A percentile compares a stretch with the other conserved stretches of the same genome.
These are phyloP conservation scores for Mayetiola destructor DNA, from an alignment of 2,888 invertebrate genomes.

Conservation along the genomic window DNA sequence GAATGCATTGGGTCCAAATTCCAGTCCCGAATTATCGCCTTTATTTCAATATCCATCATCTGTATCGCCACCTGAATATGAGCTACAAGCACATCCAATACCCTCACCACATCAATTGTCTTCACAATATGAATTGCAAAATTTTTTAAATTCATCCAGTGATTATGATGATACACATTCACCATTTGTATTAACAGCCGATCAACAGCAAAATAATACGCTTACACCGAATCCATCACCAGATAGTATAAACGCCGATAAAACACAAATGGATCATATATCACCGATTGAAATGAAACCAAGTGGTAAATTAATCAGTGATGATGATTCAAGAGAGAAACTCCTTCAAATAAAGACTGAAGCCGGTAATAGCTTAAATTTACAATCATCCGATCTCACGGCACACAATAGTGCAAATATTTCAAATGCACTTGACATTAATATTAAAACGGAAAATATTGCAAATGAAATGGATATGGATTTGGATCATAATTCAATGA, in stretches of 20 bases:
- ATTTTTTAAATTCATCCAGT: conserved; percentile 5
- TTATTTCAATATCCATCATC: background rate
- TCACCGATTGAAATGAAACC: background rate
- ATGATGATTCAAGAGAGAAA: background rate
- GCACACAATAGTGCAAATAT: background rate
- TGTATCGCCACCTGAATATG: conserved; percentile 3
- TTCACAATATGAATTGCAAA: background rate
- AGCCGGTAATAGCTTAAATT: background rate
- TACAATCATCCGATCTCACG: background rate
- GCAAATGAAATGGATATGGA: background rate
- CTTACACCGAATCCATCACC: conserved; percentile 3
- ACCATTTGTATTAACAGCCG: conserved; percentile 3
- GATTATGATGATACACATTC: conserved; percentile 6
- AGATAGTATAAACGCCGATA: background rate
- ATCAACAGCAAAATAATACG: background rate
- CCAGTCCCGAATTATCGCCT: background rate
- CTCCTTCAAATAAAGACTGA: conserved; percentile 2
- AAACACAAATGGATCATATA: background rate
- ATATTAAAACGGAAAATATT: background rate
- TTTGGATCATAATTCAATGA: background rate
- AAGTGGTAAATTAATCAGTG: background rate
- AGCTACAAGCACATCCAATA: conserved; percentile 6
- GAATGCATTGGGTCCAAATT: background rate
- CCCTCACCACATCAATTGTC: conserved; percentile 3
- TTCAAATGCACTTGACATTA: background rate